Evolutionary conservation across 2,797 vertebrate species (phyloP), one percentile per base, ranked within the genome.

Genomic region (Xenentodon cancila): DNA sequence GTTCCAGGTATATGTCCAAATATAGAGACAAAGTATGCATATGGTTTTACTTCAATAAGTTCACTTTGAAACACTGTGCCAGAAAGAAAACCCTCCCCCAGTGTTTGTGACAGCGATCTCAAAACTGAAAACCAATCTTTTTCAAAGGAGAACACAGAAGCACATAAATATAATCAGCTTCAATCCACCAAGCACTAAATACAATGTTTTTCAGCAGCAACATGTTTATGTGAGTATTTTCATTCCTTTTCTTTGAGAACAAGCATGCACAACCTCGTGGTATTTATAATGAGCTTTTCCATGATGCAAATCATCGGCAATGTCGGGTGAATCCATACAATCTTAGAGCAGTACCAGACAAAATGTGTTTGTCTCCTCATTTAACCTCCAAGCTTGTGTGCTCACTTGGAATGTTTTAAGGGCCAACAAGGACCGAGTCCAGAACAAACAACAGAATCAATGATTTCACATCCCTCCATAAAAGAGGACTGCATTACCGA

Each of bases 131-230:
- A 37, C 34, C 12, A 40, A 40, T 15, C 37, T 40, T 40, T 40
- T 40, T 48, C 20, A 48, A 47, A 46, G 16, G 30, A 13, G 45
- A 18, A 30, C 68, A 4, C 4, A 49, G 55, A 16, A 40, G 13
- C 37, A 40, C 13, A 40, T 40, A 40, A 4, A 40, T 77, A 63
- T 53, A 75, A 81, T 81, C 68, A 34, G 46, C 61, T 73, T 75
- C 53, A 61, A 40, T 81, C 79, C 59, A 75, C 48, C 66, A 80
- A 86, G 80, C 66, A 75, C 37, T 63, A 61, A 68, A 71, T 50
- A 46, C 57, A 70, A 71, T 76, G 84, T 89, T 85, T 70, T 88
- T 75, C 59, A 66, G 82, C 82, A 83, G 81, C 84, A 34, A 37
- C 32, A 34, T 80, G 67, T 79, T 81, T 82, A 21, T 73, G 43